Evolutionary conservation across 2,113 vertebrate species (phyloP), one percentile per base, ranked within the genome.

Genomic region (Ptilonorhynchus violaceus): DNA sequence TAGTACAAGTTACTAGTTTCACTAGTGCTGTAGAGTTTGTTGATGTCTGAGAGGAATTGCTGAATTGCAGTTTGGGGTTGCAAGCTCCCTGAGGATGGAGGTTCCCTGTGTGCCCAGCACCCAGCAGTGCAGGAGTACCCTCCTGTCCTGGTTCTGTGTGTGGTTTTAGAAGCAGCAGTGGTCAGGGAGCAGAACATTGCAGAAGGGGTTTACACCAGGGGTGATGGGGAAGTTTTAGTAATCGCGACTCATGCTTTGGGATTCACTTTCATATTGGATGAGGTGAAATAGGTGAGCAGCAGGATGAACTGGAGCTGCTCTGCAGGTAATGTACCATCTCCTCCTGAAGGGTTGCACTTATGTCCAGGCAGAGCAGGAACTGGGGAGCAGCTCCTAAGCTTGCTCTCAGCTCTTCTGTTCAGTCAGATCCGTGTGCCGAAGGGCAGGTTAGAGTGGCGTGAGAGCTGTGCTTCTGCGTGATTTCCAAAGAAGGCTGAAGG

Each of bases 361-460:
- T 63, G 6, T 53, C 24, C 49, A 68, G 72, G 16, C 46, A 39
- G 75, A 49, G 59, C 44, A 59, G 63, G 62, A n/a, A 50, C 23
- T 8, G 27, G 30, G 62, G 47, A 44, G 24, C 55, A 55, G 25
- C 55, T 83, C 15, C 5, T 53, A 31, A 72, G 18, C 42, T 63
- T 1, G 2, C 15, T 44, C 31, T 20, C 24, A 20, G 58, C 28
- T 39, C 46, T 23, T 86, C 9, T 27, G 44, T 44, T 79, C 66
- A 31, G 33, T 44, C 44, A 52, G 82, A 73, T 18, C 16, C 0
- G 0, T 0, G 1, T 78, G 39, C 44, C 0, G 2, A 72, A 67
- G 52, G 4, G 4, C 1, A 5, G 7, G 19, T 82, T 68, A 64
- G 70, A 74, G 31, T 30, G 83, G 20, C 50, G 1, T 10, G 39